Conservation (phyloP, 1,140 invertebrate genomes). For the Nixonia krombeini region DNA sequence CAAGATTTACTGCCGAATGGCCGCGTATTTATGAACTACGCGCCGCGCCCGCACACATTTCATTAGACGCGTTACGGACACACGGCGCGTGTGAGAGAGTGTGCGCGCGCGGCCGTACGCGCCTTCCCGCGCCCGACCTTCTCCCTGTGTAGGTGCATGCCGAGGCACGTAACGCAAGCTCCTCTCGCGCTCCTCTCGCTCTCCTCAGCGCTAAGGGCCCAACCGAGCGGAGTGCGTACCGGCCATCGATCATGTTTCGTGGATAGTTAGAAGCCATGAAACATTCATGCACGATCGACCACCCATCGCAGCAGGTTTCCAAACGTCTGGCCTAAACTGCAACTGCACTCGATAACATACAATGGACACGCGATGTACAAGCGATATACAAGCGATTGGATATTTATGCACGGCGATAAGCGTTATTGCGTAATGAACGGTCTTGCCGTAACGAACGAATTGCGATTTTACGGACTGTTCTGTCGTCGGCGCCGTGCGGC, state of each 20-base stretch:
- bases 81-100: not conserved
- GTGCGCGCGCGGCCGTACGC: constrained; percentile 19
- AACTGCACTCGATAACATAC: constrained; percentile 30
- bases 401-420: constrained; percentile 25
- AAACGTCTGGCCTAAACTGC: constrained; percentile 20
- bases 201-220: constrained; percentile 47
- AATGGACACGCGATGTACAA: constrained; percentile 37
- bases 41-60: constrained; percentile 49
- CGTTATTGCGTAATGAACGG: constrained; percentile 10
- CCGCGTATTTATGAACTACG: constrained; percentile 70
- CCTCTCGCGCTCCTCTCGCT: constrained; percentile 38
- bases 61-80: no score
- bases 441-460: no score
- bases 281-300: constrained; percentile 65
- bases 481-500: no score
- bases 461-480: no score
- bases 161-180: constrained; percentile 38
- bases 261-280: constrained; percentile 67
- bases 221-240: constrained; percentile 59
- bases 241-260: constrained; percentile 68
- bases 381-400: no score
- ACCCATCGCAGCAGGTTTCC: constrained; percentile 52
- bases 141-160: no score
- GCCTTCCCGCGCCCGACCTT: constrained; percentile 7
- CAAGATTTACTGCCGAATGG: constrained; percentile 69